phyloP scores from a whole-genome alignment of 2,888 invertebrate species.

The Metellina segmentata region DNA sequence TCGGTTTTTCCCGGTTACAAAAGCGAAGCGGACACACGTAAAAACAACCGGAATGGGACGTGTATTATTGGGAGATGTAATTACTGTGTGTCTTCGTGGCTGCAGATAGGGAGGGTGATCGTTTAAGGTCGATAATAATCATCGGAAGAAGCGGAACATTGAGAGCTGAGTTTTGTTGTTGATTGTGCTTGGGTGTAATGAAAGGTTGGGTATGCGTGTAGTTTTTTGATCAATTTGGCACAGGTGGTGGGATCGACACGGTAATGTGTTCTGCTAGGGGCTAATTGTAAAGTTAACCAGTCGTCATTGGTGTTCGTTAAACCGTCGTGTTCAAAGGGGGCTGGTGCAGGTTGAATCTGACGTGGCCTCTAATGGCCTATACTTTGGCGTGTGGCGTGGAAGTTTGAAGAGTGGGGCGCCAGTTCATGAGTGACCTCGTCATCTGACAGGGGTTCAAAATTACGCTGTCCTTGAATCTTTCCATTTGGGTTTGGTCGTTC shows the following conservation, averaged over 20 bases:
- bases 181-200: not conserved
- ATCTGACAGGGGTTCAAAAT: no score
- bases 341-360: no score
- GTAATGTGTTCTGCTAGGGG: not conserved
- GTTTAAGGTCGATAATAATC: conserved; percentile 1
- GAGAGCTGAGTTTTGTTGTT: not conserved
- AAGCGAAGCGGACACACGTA: not conserved
- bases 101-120: not conserved
- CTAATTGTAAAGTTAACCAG: no score
- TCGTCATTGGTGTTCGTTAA: no score
- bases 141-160: not conserved
- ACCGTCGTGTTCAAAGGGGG: no score
- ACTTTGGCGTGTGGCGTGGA: no score
- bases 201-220: not conserved
- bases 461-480: no score
- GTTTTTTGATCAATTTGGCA: not conserved
- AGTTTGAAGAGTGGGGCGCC: no score
- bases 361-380: no score
- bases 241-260: not conserved
- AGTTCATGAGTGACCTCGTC: no score
- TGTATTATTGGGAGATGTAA: not conserved
- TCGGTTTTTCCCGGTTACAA: conserved; percentile 10
- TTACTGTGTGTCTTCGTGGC: not conserved
- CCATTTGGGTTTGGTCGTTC: no score
- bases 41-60: not conserved